Conservation (phyloP, 2,113 vertebrate genomes). For the Engraulis encrasicolus region DNA sequence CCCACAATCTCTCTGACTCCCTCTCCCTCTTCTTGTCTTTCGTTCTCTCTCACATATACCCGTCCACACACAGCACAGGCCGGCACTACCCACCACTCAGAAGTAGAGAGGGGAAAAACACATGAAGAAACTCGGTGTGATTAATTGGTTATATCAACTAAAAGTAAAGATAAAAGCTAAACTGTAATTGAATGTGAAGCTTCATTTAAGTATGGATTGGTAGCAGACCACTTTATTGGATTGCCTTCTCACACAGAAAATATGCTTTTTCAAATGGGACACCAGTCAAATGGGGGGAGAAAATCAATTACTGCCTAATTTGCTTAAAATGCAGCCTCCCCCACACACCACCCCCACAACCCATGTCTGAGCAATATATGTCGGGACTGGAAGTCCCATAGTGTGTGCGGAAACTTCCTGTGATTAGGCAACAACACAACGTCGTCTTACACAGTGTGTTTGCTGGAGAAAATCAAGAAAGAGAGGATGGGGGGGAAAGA, state of each 20-base stretch:
- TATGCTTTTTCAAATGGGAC: constrained; percentile 67
- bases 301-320: constrained; percentile 60
- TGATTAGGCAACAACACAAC: constrained; percentile 44
- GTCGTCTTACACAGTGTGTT: no score
- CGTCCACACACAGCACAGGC: constrained; percentile 8
- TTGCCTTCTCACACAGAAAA: constrained; percentile 69
- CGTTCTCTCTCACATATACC: constrained; percentile 16
- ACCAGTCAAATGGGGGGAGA: constrained; percentile 58
- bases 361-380: constrained; percentile 39
- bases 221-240: constrained; percentile 72
- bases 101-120: constrained; percentile 14
- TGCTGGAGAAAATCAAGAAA: constrained; percentile 24
- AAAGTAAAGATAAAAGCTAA: constrained; percentile 72
- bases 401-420: constrained; percentile 49
- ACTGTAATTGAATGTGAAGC: constrained; percentile 76
- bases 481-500: no score
- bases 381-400: constrained; percentile 45
- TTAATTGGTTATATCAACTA: constrained; percentile 71
- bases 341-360: no score
- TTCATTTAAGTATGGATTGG: constrained; percentile 75
- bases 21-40: no score
- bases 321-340: constrained; percentile 62
- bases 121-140: constrained; percentile 65
- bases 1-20: no score
- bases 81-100: no score